Conservation (phyloP, 1,140 invertebrate genomes). For the Cydia pomonella region DNA sequence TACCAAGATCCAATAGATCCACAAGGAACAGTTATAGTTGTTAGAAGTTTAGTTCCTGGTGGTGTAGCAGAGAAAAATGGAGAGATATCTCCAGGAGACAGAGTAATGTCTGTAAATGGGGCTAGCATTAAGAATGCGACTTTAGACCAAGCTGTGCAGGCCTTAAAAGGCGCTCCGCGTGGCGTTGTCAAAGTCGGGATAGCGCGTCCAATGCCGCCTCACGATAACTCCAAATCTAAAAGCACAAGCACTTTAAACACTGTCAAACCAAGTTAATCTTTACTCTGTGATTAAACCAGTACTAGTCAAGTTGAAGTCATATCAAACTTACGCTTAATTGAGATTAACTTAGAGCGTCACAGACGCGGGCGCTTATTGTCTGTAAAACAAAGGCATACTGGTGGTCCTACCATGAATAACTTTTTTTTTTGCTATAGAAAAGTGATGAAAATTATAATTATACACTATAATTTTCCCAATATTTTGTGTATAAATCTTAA, state of each 20-base stretch:
- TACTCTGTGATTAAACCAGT: constrained; percentile 58
- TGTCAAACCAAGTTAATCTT: constrained; percentile 69
- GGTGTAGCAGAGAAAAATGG: constrained; percentile 94
- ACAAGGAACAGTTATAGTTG: constrained; percentile 95
- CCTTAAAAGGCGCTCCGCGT: constrained; percentile 91
- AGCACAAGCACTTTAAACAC: constrained; percentile 67
- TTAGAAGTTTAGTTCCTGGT: constrained; percentile 95
- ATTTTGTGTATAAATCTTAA: too few relatives aligned
- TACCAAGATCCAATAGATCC: constrained; percentile 95
- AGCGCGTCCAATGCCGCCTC: constrained; percentile 68
- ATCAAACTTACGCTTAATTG: constrained; percentile 56
- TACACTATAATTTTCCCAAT: too few relatives aligned
- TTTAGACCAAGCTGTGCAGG: constrained; percentile 94
- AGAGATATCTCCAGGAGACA: constrained; percentile 94
- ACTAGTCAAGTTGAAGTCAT: constrained; percentile 76
- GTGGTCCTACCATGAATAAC: not conserved
- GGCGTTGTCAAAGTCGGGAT: constrained; percentile 91
- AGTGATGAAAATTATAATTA: not conserved
- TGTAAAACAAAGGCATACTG: not conserved
- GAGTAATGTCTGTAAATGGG: constrained; percentile 94
- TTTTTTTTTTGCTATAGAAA: too few relatives aligned
- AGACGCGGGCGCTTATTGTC: constrained; percentile 18
- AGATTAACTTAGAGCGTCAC: constrained; percentile 43
- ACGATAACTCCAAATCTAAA: constrained; percentile 70
- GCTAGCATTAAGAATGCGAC: constrained; percentile 92